phyloP scores from a whole-genome alignment of 2,113 vertebrate species.

The Catagonus wagneri region DNA sequence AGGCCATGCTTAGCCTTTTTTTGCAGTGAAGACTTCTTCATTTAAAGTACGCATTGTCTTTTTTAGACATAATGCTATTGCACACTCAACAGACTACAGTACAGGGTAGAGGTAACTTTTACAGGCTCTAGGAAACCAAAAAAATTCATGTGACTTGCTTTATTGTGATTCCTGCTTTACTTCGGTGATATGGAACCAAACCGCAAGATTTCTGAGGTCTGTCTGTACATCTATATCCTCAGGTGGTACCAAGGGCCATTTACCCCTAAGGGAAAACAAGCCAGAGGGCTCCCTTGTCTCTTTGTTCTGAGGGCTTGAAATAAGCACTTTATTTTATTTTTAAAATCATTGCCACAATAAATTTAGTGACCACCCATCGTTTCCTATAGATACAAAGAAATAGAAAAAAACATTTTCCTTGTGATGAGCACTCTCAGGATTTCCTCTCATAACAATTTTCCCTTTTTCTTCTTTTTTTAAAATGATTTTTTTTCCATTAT shows the following conservation, averaged over 20 bases:
- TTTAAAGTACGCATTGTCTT: not conserved
- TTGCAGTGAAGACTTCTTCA: not conserved
- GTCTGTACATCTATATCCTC: not conserved
- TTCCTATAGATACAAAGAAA: no score
- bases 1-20: not conserved
- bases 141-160: not conserved
- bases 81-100: not conserved
- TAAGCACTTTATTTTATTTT: not conserved
- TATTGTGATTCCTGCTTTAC: not conserved
- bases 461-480: no score
- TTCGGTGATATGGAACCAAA: fast-evolving
- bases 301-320: not conserved
- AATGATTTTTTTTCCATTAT: no score
- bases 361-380: no score
- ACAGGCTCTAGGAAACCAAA: not conserved
- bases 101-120: not conserved
- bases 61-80: not conserved
- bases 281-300: not conserved
- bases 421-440: no score
- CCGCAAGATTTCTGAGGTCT: not conserved
- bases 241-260: not conserved
- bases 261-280: not conserved
- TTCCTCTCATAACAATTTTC: no score
- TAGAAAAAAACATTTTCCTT: no score
- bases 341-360: no score